Percentiles rank a stretch among this genome's conserved stretches.
phyloP scores from a whole-genome alignment of 2,797 vertebrate species.

The Rhynchotus rufescens region DNA sequence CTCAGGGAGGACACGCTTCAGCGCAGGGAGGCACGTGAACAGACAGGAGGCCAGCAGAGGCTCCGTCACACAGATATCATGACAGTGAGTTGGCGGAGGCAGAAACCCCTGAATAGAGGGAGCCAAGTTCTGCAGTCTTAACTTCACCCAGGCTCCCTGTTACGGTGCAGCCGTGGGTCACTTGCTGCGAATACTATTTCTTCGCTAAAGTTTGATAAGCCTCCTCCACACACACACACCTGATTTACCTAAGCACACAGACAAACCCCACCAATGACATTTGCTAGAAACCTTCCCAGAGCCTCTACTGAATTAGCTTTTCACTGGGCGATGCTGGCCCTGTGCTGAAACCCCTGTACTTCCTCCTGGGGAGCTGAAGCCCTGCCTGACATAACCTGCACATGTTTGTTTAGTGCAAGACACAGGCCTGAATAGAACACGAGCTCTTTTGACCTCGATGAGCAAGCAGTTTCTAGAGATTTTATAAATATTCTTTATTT shows the following conservation, averaged over 20 bases:
- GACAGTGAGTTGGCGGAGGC: constrained; percentile 11
- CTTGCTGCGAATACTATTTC: neutral
- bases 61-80: neutral
- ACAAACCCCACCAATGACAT: neutral
- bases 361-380: neutral
- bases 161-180: neutral
- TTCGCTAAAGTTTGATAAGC: neutral
- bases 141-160: neutral
- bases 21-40: neutral
- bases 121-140: neutral
- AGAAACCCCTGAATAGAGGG: neutral
- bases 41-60: neutral
- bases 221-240: neutral
- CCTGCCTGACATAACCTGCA: constrained; percentile 1
- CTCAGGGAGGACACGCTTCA: neutral
- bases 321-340: neutral
- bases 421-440: neutral
- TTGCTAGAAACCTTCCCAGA: constrained; percentile 8
- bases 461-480: neutral
- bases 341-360: neutral
- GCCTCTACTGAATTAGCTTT: neutral
- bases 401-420: constrained; percentile 6
- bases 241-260: neutral
- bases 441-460: neutral
- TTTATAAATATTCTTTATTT: neutral